These are phyloP conservation scores for Podarcis cretensis DNA, from an alignment of 2,113 vertebrate genomes.

Conservation along the genomic window DNA sequence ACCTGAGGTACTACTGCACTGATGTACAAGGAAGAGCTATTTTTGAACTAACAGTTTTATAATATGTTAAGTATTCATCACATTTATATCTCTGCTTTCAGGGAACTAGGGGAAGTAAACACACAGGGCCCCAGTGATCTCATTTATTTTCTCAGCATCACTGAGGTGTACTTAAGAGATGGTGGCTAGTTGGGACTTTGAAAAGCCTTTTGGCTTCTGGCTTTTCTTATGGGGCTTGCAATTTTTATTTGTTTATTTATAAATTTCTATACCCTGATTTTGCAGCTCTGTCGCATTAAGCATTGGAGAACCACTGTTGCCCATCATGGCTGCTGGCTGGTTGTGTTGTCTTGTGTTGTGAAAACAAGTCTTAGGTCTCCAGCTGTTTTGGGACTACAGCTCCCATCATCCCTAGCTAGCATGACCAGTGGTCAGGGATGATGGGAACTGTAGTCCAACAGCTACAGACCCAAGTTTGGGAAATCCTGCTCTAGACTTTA, in stretches of 20 bases:
- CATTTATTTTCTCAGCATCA: neutral
- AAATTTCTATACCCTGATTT: slow-evolving; percentile 8
- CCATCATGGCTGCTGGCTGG: fast-evolving
- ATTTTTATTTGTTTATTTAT: neutral
- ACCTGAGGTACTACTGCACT: neutral
- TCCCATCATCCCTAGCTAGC: too few relatives aligned
- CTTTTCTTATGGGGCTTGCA: fast-evolving
- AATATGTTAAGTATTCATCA: neutral
- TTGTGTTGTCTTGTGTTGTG: neutral
- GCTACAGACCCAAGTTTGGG: too few relatives aligned
- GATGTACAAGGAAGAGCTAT: neutral
- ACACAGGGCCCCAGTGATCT: neutral
- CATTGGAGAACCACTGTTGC: fast-evolving
- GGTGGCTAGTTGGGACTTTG: neutral
- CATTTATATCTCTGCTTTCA: neutral
- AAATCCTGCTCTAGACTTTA: neutral
- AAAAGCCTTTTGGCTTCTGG: slow-evolving; percentile 12
- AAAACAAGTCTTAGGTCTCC: neutral
- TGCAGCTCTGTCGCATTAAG: neutral
- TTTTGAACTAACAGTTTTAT: fast-evolving
- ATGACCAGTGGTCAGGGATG: too few relatives aligned
- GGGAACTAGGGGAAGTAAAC: neutral
- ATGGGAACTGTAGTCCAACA: too few relatives aligned
- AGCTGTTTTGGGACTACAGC: too few relatives aligned
- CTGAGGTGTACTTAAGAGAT: neutral